These are phyloP conservation scores for Pterostichus madidus DNA, from an alignment of 2,888 invertebrate species.

Conservation along the genomic window DNA sequence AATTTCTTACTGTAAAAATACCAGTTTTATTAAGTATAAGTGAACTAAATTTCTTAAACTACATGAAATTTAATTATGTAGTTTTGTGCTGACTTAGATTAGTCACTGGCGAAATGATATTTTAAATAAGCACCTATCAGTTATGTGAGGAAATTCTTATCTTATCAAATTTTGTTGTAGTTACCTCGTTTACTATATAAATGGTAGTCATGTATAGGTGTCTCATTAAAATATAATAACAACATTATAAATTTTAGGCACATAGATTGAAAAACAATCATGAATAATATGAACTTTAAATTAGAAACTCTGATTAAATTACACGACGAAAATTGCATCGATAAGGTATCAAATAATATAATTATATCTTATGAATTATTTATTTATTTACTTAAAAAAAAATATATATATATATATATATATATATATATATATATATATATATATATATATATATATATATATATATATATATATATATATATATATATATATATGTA, in stretches of 20 bases:
- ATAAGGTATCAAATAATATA: conserved; percentile 29
- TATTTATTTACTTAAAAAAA: neutral
- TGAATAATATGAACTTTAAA: neutral
- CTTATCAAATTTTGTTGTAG: conserved; percentile 62
- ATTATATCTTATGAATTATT: neutral
- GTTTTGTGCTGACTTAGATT: conserved; percentile 59
- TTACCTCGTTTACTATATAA: conserved; percentile 53
- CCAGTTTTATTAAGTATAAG: conserved; percentile 40
- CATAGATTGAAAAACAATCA: conserved; percentile 21
- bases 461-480: too few species aligned
- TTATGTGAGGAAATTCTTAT: conserved; percentile 65
- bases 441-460: too few species aligned
- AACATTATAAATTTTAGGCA: conserved; percentile 40
- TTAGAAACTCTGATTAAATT: neutral
- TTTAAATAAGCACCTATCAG: conserved; percentile 60
- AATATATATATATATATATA: too few species aligned
- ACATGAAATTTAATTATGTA: conserved; percentile 52
- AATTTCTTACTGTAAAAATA: conserved; percentile 19
- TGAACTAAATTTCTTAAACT: conserved; percentile 46
- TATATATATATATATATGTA: neutral
- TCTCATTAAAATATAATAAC: conserved; percentile 49
- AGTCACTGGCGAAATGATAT: conserved; percentile 63
- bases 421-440: too few species aligned
- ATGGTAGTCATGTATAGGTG: conserved; percentile 42
- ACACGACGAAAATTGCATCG: neutral